Conservation (phyloP, 2,113 vertebrate genomes). For the Tylochromis polylepis region DNA sequence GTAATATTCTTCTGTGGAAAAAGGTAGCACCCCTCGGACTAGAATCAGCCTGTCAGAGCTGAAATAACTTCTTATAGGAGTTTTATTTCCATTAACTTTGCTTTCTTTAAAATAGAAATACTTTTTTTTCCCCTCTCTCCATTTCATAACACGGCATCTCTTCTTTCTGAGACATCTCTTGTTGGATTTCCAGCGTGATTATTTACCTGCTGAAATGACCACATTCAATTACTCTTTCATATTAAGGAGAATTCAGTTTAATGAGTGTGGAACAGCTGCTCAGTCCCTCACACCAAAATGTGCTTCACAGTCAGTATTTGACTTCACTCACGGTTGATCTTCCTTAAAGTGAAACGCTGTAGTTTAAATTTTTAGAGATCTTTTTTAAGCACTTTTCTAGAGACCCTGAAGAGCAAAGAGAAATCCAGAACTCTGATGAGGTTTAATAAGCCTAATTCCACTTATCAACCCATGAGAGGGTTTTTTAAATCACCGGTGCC, state of each 20-base stretch:
- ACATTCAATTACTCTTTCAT: too few species aligned
- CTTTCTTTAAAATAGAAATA: neutral
- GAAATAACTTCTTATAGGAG: neutral
- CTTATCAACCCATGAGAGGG: neutral
- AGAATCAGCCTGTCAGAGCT: neutral
- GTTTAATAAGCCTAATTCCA: neutral
- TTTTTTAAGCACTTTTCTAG: neutral
- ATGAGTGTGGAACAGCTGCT: neutral
- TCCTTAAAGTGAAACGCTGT: neutral
- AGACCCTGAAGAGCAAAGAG: neutral
- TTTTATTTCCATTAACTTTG: neutral
- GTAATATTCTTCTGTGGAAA: neutral
- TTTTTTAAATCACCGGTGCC: neutral
- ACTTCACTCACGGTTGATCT: neutral
- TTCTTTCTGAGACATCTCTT: neutral
- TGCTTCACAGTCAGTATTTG: neutral
- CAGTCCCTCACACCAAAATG: neutral
- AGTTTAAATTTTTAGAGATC: neutral
- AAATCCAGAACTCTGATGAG: neutral
- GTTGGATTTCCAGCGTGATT: neutral
- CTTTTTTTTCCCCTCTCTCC: rapidly evolving
- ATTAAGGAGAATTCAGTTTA: neutral
- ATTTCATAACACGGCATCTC: neutral
- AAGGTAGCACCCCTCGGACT: neutral
- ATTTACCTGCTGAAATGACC: neutral